A percentile compares a stretch with the other conserved stretches of the same genome.
phyloP scores from a whole-genome alignment of 2,113 vertebrate species.

The Sinocyclocheilus grahami region DNA sequence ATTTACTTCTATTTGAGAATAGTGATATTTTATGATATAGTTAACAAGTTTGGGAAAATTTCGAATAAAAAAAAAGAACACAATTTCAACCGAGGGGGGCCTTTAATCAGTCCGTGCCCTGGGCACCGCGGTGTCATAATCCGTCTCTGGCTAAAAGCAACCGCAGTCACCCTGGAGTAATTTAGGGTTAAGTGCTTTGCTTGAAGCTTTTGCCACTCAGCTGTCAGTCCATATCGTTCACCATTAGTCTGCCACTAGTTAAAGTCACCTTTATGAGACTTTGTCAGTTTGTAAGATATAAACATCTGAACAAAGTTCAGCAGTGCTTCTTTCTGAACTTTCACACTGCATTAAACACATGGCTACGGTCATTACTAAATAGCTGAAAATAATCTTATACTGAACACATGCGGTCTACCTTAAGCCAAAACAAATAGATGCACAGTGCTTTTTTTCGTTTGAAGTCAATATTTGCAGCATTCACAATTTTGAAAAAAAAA shows the following conservation, averaged over 20 bases:
- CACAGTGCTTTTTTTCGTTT: not conserved
- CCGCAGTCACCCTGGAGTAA: not conserved
- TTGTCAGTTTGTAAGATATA: not conserved
- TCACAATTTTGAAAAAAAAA: not conserved
- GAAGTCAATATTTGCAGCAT: not conserved
- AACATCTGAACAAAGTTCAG: not conserved
- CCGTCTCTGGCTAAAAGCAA: not conserved
- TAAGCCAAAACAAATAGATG: not conserved
- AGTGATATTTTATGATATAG: too few species aligned
- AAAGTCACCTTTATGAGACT: not conserved
- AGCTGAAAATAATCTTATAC: not conserved
- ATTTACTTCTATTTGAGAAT: too few species aligned
- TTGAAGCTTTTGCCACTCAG: not conserved
- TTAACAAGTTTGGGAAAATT: too few species aligned
- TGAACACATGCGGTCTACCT: not conserved
- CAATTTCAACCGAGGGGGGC: too few species aligned
- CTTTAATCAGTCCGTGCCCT: too few species aligned
- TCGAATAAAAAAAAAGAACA: too few species aligned
- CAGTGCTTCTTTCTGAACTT: not conserved
- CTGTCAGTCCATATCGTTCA: not conserved
- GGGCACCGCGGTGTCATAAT: too few species aligned
- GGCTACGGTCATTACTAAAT: not conserved
- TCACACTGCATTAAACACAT: not conserved
- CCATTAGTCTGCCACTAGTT: not conserved
- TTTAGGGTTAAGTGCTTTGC: conserved; percentile 33